Conservation (phyloP, 2,113 vertebrate species). For the Regulus satrapa region DNA sequence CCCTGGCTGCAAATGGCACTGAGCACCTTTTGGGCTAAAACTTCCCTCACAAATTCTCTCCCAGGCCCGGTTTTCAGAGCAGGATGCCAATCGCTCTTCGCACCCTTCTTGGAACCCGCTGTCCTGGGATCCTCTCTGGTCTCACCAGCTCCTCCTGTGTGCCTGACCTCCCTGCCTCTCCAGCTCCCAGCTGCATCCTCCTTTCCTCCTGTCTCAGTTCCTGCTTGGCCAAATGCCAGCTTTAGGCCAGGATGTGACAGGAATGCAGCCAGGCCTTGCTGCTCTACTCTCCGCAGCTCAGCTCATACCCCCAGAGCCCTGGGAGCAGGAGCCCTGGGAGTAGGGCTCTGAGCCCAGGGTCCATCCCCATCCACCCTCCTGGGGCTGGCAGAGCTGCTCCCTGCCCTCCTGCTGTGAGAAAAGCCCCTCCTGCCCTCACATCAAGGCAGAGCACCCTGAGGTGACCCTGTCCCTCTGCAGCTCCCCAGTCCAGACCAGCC, state of each 20-base stretch:
- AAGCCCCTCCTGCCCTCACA: neutral
- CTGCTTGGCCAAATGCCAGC: neutral
- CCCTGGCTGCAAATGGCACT: neutral
- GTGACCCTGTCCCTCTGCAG: neutral
- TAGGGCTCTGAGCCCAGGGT: neutral
- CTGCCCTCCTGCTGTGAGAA: neutral
- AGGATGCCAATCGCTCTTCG: neutral
- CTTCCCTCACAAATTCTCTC: neutral
- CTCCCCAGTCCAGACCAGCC: neutral
- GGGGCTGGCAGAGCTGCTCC: no score
- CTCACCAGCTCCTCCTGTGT: fast-evolving
- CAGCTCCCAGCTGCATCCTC: neutral
- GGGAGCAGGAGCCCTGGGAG: no score
- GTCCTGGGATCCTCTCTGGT: neutral
- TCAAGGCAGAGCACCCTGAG: neutral
- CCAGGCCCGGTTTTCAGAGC: neutral
- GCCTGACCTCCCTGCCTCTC: neutral
- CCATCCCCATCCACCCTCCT: no score
- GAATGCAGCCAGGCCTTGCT: neutral
- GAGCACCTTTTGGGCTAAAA: neutral
- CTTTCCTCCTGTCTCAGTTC: neutral
- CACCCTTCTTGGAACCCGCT: neutral
- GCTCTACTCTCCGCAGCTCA: neutral
- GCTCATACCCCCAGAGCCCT: neutral
- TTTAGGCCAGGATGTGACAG: neutral